Evolutionary conservation across 37 sponge, comb jelly and placozoan species (phyloP).

Genomic region (Amphimedon queenslandica): DNA sequence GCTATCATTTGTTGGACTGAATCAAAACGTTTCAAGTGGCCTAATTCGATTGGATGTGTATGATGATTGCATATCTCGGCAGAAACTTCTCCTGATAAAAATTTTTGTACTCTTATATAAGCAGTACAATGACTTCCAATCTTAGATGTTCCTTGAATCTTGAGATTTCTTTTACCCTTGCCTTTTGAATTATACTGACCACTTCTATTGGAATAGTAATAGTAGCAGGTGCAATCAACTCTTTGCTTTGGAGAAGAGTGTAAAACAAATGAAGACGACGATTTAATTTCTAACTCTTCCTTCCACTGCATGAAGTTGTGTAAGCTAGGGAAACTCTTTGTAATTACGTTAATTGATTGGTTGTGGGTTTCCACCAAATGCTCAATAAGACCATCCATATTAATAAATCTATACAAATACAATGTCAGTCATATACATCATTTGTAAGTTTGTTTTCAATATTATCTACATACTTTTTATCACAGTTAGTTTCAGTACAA

Average conservation of each 20-base stretch:
- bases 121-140: constrained; percentile 28
- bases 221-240: not conserved
- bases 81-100: not conserved
- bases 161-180: constrained; percentile 13
- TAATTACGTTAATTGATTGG: not conserved
- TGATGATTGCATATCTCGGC: constrained; percentile 3
- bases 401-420: not conserved
- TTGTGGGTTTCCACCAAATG: not conserved
- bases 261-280: constrained; percentile 8
- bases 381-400: not conserved
- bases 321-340: not conserved
- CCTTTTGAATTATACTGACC: constrained; percentile 17
- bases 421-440: not conserved
- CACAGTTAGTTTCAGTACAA: not conserved
- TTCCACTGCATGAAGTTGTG: constrained; percentile 14
- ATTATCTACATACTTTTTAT: not conserved
- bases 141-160: constrained; percentile 35
- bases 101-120: constrained; percentile 2
- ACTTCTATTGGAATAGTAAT: constrained; percentile 36
- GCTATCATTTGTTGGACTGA: constrained; percentile 9
- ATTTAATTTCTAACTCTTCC: constrained; percentile 8
- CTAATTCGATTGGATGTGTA: constrained; percentile 19
- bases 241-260: constrained; percentile 5
- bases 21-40: constrained; percentile 9
- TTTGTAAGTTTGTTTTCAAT: not conserved